These are phyloP conservation scores for Hemibagrus wyckioides DNA, from an alignment of 2,113 vertebrate genomes.

Conservation along the genomic window DNA sequence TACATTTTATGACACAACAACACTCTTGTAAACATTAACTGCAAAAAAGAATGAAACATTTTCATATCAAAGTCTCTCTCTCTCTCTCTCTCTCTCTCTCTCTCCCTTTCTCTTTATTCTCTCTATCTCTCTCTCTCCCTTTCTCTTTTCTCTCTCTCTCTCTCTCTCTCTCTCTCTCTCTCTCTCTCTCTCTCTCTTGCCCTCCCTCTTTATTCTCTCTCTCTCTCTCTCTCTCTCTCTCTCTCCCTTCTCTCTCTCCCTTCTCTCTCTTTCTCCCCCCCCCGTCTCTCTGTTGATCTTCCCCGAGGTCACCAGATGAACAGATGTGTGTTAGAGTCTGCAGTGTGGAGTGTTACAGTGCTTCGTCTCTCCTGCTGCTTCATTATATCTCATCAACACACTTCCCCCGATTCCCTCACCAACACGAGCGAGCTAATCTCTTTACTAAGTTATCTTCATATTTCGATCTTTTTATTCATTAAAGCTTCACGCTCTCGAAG, in stretches of 20 bases:
- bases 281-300: not conserved
- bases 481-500: not conserved
- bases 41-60: too few relatives aligned
- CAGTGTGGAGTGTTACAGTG: not conserved
- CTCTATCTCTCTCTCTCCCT: not conserved
- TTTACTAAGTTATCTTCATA: not conserved
- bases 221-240: not conserved
- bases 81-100: not conserved
- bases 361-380: conserved; percentile 3
- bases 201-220: not conserved
- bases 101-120: not conserved
- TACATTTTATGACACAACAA: not conserved
- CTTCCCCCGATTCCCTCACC: not conserved
- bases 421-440: not conserved
- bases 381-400: conserved; percentile 19
- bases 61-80: too few relatives aligned
- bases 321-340: conserved; percentile 12
- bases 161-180: not conserved
- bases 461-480: not conserved
- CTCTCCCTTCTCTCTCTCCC: not conserved
- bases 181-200: not conserved
- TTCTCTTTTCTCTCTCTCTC: not conserved
- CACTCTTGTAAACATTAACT: not conserved
- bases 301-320: conserved; percentile 1
- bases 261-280: not conserved